A percentile compares a stretch with the other conserved stretches of the same genome.
Evolutionary conservation across 2,888 invertebrate species (phyloP).

Genomic region (Euphydryas editha): DNA sequence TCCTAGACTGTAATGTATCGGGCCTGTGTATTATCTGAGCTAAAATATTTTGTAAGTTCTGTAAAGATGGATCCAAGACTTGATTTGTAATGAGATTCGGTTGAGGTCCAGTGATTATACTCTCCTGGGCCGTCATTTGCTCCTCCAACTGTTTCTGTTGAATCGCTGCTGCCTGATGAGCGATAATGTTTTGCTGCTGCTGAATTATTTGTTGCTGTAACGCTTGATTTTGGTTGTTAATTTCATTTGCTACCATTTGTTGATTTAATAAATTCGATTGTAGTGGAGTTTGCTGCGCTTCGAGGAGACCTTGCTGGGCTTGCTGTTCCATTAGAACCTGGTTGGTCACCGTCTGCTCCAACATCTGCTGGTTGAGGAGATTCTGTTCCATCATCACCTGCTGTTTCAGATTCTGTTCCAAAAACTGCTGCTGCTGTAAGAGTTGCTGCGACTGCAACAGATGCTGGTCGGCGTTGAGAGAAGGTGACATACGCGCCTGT

Average conservation of each 20-base stretch:
- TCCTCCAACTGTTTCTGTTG: conserved; percentile 78
- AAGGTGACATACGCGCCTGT: conserved; percentile 77
- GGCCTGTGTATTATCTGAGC: conserved; percentile 78
- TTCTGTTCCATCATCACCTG: conserved; percentile 78
- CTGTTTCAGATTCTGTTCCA: conserved; percentile 68
- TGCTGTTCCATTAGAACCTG: conserved; percentile 69
- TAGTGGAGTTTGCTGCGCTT: conserved; percentile 63
- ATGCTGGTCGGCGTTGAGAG: conserved; percentile 60
- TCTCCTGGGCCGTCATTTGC: conserved; percentile 68
- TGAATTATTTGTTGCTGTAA: conserved; percentile 82
- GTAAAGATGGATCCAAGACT: conserved; percentile 79
- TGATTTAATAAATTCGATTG: conserved; percentile 66
- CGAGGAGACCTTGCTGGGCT: conserved; percentile 59
- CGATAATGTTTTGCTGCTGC: conserved; percentile 74
- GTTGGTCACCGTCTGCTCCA: conserved; percentile 69
- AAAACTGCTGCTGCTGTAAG: conserved; percentile 50
- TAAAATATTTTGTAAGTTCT: conserved; percentile 75
- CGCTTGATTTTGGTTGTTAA: conserved; percentile 76
- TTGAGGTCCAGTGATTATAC: conserved; percentile 63
- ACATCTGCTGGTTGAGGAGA: conserved; percentile 74
- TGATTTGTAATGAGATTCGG: conserved; percentile 69
- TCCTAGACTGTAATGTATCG: conserved; percentile 68
- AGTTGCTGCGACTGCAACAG: conserved; percentile 59
- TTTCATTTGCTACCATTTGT: conserved; percentile 66
- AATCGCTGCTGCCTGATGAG: conserved; percentile 76